These are phyloP conservation scores for Rhogogaster chlorosoma DNA, from an alignment of 2,888 invertebrate genomes.

Conservation along the genomic window DNA sequence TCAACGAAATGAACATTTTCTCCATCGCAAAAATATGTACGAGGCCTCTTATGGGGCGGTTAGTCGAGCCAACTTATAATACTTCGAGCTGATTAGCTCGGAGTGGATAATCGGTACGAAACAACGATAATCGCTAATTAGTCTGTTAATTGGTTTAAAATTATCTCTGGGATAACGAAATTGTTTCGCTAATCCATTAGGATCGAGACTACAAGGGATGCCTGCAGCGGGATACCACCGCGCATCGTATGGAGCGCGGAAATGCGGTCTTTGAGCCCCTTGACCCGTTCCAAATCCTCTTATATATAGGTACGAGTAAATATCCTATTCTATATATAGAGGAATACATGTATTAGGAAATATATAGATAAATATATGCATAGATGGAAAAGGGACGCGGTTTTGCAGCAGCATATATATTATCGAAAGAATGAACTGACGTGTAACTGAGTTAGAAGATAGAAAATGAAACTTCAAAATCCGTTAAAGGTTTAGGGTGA, in stretches of 20 bases:
- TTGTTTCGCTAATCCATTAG: conserved; percentile 34
- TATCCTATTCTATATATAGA: background rate
- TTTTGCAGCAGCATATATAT: too few relatives aligned
- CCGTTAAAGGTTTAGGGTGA: background rate
- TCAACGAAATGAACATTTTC: background rate
- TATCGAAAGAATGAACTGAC: background rate
- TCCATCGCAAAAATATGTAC: too few relatives aligned
- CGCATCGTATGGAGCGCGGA: background rate
- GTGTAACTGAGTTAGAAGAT: background rate
- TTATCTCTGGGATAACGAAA: conserved; percentile 38
- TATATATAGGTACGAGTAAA: background rate
- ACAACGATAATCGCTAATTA: conserved; percentile 46
- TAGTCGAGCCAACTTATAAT: background rate
- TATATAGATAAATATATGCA: background rate
- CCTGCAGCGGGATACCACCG: background rate
- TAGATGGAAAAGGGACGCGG: background rate
- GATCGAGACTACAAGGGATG: conserved; percentile 29
- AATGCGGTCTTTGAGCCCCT: background rate
- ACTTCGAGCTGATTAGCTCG: background rate
- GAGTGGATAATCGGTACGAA: conserved; percentile 21
- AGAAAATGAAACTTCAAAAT: conserved; percentile 8
- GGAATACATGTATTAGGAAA: background rate
- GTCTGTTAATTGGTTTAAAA: conserved; percentile 25
- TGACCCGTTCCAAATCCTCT: background rate
- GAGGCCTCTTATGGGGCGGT: too few relatives aligned